Base-by-base conservation (phyloP, 2,113 vertebrate species). In the Psittacula cyanocephala region DNA sequence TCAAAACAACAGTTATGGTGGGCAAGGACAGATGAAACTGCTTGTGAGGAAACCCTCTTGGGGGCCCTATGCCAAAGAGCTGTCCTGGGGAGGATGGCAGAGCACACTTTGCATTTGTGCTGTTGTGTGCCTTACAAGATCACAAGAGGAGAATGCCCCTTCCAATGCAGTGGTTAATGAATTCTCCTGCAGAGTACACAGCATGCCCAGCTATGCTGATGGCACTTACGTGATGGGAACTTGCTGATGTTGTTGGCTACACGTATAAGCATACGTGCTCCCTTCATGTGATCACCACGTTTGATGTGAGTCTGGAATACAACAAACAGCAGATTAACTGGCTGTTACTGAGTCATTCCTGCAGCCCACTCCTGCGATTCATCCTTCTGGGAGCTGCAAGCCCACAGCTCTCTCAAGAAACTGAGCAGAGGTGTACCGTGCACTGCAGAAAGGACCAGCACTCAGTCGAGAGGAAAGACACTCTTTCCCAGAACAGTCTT, bases 241-340 rank as follows among this genome's bases (percentile, higher is more conserved):
- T 99, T 99, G 99, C 99, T 99, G 93, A 99, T 99, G 91, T 99
- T 99, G 98, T 99, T 99, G 96, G 99, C 99, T 19, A 99, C 99
- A 2, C 99, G 98, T 44, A 99, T 99, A 4, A 99, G 99, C 99
- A 99, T 98, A 16, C 99, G 99, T 0, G 99, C 99, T 55, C 98
- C 99, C 94, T 99, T 99, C 82, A 99, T 95, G 71, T 99, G 99
- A 82, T 99, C 99, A 29, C 98, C 98, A 53, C 98, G 98, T 94
- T 98, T 99, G n/a, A 99, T 98, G 3, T 99, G 98, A 75, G 98
- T 98, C 99, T 99, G 95, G 85, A 98, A 98, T 3, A 87, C 70
- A 89, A 59, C 23, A 88, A 81, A 64, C 31, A 29, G 1, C 3
- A 4, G 14, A 46, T 50, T 65, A 71, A 31, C 28, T 9, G 77